phyloP scores from a whole-genome alignment of 2,797 vertebrate genomes.

The Loriculus beryllinus region DNA sequence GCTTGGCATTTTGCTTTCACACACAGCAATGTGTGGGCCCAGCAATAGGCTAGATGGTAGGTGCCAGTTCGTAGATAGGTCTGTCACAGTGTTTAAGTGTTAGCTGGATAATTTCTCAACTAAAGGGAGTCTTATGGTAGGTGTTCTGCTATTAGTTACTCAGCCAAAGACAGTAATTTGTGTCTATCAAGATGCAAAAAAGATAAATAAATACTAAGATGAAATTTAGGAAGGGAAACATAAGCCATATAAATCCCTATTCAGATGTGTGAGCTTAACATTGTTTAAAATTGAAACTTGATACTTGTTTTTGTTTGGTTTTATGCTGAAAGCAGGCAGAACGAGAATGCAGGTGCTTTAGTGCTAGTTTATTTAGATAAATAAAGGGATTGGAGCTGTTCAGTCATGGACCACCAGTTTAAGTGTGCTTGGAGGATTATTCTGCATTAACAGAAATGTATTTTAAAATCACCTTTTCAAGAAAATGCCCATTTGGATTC shows the following conservation, averaged over 20 bases:
- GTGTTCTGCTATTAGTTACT: not conserved
- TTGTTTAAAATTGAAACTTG: constrained; percentile 22
- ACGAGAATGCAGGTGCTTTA: not conserved
- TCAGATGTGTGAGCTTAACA: not conserved
- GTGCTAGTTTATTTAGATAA: not conserved
- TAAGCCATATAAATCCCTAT: constrained; percentile 5
- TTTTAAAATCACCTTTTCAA: constrained; percentile 33
- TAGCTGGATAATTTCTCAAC: not conserved
- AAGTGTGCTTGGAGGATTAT: not conserved
- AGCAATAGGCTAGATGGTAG: not conserved
- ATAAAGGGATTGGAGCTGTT: not conserved
- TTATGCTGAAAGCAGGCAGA: not conserved
- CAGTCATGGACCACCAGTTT: not conserved
- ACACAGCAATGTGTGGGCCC: not conserved
- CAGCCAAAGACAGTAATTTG: not conserved
- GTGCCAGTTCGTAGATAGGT: not conserved
- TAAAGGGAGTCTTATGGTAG: not conserved
- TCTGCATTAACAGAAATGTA: constrained; percentile 38
- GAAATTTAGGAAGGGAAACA: not conserved
- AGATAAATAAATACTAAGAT: not conserved
- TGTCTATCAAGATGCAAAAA: not conserved
- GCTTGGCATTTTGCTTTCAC: not conserved
- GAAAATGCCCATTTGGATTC: not conserved
- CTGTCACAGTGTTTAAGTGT: not conserved
- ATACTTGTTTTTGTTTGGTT: constrained; percentile 11